A percentile compares a stretch with the other conserved stretches of the same genome.
These are phyloP conservation scores for Mormyrus lacerda DNA, from an alignment of 2,113 vertebrate genomes.

Conservation along the genomic window DNA sequence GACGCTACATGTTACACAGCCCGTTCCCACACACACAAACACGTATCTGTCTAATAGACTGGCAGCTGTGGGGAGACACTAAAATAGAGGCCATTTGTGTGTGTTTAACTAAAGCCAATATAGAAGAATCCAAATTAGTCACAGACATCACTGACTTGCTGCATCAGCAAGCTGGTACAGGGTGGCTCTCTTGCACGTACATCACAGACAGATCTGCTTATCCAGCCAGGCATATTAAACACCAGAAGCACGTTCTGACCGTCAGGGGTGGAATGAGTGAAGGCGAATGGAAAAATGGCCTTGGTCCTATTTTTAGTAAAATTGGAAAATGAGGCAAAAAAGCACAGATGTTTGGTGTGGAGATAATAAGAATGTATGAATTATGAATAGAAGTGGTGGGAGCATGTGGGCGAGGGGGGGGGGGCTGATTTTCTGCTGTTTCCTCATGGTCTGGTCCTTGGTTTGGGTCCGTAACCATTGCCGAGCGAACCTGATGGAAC, in stretches of 20 bases:
- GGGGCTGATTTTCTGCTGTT: background rate
- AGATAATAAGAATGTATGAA: conserved; percentile 26
- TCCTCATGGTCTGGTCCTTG: background rate
- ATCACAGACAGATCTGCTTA: background rate
- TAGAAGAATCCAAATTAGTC: background rate
- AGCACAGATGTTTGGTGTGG: conserved; percentile 7
- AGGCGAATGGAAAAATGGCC: background rate
- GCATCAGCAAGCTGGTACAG: background rate
- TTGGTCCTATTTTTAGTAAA: background rate
- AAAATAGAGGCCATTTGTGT: background rate
- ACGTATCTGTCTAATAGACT: background rate
- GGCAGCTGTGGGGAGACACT: background rate
- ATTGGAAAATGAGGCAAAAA: background rate
- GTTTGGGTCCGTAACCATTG: background rate
- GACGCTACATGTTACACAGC: background rate
- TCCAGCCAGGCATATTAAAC: background rate
- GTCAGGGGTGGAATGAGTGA: background rate
- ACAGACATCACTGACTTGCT: background rate
- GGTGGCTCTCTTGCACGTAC: background rate
- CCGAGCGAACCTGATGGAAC: background rate
- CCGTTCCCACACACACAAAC: background rate
- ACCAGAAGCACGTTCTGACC: background rate
- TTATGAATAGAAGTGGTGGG: conserved; percentile 23
- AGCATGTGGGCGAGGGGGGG: background rate
- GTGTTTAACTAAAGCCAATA: background rate